Percentiles rank a stretch among this genome's conserved stretches.
phyloP scores from a whole-genome alignment of 2,113 vertebrate species.

The Melanocharis versteri region DNA sequence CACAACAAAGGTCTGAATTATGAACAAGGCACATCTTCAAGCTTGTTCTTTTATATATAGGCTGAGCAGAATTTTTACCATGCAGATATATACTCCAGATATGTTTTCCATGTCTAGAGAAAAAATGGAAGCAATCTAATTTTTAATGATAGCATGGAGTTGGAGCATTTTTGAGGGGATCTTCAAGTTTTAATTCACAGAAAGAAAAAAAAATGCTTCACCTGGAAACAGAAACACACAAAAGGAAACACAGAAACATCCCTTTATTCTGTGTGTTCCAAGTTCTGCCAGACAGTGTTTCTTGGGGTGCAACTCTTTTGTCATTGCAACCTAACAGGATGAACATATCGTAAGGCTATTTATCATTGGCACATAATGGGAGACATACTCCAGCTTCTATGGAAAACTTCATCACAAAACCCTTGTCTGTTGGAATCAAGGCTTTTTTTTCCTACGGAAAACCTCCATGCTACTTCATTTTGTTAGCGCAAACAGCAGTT shows the following conservation, averaged over 20 bases:
- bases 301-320: neutral
- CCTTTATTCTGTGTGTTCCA: accelerated
- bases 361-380: neutral
- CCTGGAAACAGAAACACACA: neutral
- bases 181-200: neutral
- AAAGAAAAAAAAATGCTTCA: neutral
- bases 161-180: accelerated
- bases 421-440: neutral
- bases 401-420: neutral
- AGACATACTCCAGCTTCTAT: neutral
- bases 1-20: neutral
- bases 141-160: neutral
- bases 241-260: neutral
- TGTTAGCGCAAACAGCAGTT: neutral
- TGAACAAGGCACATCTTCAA: neutral
- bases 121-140: neutral
- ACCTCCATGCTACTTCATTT: neutral
- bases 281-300: accelerated
- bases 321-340: neutral
- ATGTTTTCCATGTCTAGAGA: neutral
- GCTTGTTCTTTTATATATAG: neutral
- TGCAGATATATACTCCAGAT: neutral
- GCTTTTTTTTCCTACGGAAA: neutral
- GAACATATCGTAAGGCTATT: neutral
- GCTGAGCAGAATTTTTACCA: neutral